A percentile compares a stretch with the other conserved stretches of the same genome.
Evolutionary conservation across 2,797 vertebrate genomes (phyloP).

Genomic region (Xyrichtys novacula): DNA sequence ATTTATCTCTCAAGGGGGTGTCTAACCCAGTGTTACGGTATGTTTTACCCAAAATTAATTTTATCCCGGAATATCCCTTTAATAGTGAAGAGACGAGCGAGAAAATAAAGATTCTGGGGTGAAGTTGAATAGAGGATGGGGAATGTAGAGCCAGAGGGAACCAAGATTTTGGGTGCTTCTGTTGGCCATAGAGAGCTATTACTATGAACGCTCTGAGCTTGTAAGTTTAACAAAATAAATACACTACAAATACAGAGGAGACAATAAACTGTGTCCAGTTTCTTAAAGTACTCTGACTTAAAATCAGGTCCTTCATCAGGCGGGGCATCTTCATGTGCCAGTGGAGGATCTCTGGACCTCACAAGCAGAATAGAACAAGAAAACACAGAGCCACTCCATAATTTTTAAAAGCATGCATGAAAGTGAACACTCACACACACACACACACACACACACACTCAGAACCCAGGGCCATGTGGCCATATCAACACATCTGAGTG

Average conservation of each 20-base stretch:
- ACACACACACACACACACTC: constrained; percentile 46
- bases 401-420: constrained; percentile 60
- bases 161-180: no score
- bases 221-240: no score
- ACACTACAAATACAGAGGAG: constrained; percentile 22
- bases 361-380: constrained; percentile 74
- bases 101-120: no score
- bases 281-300: neutral
- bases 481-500: constrained; percentile 83
- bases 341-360: constrained; percentile 62
- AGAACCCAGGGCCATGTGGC: constrained; percentile 79
- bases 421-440: constrained; percentile 9
- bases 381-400: constrained; percentile 53
- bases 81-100: no score
- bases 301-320: constrained; percentile 21
- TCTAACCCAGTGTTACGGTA: no score
- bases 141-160: no score
- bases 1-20: no score
- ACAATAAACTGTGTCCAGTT: constrained; percentile 9
- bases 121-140: no score
- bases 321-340: constrained; percentile 32
- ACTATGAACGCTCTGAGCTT: no score
- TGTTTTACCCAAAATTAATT: no score
- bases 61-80: no score
- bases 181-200: no score